Base-by-base conservation (phyloP, 2,888 invertebrate genomes). In the Azorinus chamasolen region DNA sequence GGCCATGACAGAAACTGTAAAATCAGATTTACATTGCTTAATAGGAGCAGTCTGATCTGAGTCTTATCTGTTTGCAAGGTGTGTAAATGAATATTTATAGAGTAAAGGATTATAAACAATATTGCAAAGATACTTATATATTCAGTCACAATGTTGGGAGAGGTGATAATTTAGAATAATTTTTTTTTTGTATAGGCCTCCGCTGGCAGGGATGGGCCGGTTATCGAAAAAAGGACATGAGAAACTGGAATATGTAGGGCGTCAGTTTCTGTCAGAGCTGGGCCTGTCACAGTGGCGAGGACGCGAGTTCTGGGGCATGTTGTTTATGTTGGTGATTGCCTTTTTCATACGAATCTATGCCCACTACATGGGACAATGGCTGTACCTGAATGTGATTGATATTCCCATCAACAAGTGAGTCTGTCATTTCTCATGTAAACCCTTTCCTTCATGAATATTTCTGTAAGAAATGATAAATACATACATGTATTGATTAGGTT, bases 391-490 rank as follows among this genome's bases (percentile, higher is more conserved):
- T 51, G 89, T 87, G 24, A 79, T 90, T 63, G 73, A 59, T 18
- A 91, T 92, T 6, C 92, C 92, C 10, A 87, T 92, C 84, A 92
- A 92, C 86, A 90, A 88, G 92, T 92, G 68, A 86, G 90, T 87
- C n/a, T 16, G 41, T 41, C 41, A 8, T 41, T 16, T 41, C 41
- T 41, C 41, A 12, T 41, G 10, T 41, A 16, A 41, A 41, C 8
- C 8, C 41, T 12, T 12, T 12, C 14, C 12, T 16, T 16, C 8
- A 41, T 41, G 10, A 41, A 41, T 41, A 16, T 41, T 41, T 41
- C n/a, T n/a, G n/a, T n/a, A n/a, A n/a, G n/a, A n/a, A n/a, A n/a
- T n/a, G n/a, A n/a, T n/a, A n/a, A n/a, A 16, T 12, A 41, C 8
- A n/a, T n/a, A n/a, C n/a, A n/a, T n/a, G n/a, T n/a, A n/a, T n/a